Base-by-base conservation (phyloP, 2,113 vertebrate species). In the Chaetodon auriga region DNA sequence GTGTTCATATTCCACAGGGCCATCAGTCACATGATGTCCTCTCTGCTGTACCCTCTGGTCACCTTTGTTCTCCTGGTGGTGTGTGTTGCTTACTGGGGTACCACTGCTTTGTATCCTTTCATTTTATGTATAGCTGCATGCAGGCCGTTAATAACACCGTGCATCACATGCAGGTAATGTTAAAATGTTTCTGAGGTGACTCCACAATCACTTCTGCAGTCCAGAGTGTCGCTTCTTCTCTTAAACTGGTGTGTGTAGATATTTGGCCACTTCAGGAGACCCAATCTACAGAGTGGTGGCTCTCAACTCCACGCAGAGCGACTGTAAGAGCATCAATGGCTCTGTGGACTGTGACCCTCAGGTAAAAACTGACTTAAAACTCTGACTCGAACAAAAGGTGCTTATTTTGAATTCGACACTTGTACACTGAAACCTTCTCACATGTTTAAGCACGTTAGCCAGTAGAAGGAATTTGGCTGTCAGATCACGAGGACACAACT, bases 61-160 rank as follows among this genome's bases (percentile, higher is more conserved):
- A 98, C 97, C 53, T 98, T 98, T 36, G 76, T 95, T 36, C 91
- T 98, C 80, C 84, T 98, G 78, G 13, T 97, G 81, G 93, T 97
- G 75, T 97, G 97, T 74, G 94, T 98, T 6, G 94, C 94, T 7
- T 98, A 98, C 85, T 98, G 97, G 97, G 96, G 90, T 9, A 85
- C 94, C 64, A 97, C 94, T 0, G 96, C 97, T 7, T 89, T 98
- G 97, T 98, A 98, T 98, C 97, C 97, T 97, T 90, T 53, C 6
- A 41, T 35, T 43, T 65, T 38, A 14, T 15, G 49, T 64, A 4
- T 38, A 19, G 64, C 3, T 43, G 13, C 45, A 30, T 23, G n/a
- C 55, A 77, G 21, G 2, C 41, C n/a, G 21, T 58, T 19, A 38
- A 51, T n/a, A n/a, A 19, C 36, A 23, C 21, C 18, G 60, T 46